A percentile compares a stretch with the other conserved stretches of the same genome.
Evolutionary conservation across 2,113 vertebrate genomes (phyloP).

Genomic region (Grammomys dolichurus): DNA sequence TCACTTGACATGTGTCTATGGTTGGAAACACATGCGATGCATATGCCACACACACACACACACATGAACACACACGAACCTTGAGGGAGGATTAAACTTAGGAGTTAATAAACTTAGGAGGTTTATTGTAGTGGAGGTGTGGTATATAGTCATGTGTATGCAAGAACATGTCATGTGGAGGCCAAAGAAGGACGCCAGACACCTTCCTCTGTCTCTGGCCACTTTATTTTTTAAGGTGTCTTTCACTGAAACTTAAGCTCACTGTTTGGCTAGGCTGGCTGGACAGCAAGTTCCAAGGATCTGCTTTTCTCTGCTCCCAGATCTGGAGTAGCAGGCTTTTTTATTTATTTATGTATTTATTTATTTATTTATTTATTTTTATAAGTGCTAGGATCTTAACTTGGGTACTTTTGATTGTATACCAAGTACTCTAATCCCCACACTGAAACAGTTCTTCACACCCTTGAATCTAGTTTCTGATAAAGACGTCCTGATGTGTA

Average conservation of each 20-base stretch:
- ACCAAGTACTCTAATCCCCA: background rate
- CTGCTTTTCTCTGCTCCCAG: background rate
- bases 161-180: background rate
- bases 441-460: background rate
- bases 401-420: background rate
- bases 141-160: background rate
- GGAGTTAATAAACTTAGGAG: too few species aligned
- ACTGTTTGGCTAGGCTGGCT: background rate
- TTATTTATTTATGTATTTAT: too few species aligned
- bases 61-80: background rate
- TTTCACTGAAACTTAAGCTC: background rate
- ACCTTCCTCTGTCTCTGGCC: background rate
- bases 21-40: background rate
- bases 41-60: background rate
- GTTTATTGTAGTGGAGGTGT: background rate
- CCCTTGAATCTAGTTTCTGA: background rate
- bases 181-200: background rate
- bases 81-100: too few species aligned
- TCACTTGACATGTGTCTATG: rapidly evolving
- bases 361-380: too few species aligned
- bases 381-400: background rate
- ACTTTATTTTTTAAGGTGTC: background rate
- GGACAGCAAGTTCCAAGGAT: background rate
- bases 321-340: background rate
- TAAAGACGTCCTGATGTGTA: background rate